Evolutionary conservation across 2,888 invertebrate species (phyloP).

Genomic region (Trachelus iudaicus): DNA sequence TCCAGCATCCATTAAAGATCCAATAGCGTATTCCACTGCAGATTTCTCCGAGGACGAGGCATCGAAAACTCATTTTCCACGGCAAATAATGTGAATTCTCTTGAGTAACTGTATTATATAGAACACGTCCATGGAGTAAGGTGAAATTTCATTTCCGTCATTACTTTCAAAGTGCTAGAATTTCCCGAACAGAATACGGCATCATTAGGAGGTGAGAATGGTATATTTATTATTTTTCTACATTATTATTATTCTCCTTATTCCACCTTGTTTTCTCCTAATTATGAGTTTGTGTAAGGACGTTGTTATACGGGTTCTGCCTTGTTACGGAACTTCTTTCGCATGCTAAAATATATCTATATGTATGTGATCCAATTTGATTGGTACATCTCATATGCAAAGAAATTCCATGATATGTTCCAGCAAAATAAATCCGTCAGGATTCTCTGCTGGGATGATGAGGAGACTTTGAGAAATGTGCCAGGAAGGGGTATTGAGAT

Average conservation of each 20-base stretch:
- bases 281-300: background rate
- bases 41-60: conserved; percentile 33
- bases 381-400: background rate
- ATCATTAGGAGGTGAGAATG: too few relatives aligned
- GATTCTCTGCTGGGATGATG: background rate
- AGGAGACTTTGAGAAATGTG: background rate
- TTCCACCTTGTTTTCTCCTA: background rate
- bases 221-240: too few relatives aligned
- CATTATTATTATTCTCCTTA: too few relatives aligned
- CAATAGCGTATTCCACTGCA: conserved; percentile 10
- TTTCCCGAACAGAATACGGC: background rate
- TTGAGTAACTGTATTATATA: background rate
- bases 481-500: conserved; percentile 18
- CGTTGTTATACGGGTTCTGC: background rate
- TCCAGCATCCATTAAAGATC: background rate
- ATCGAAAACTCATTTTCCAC: conserved; percentile 35
- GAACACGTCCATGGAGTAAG: background rate
- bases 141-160: background rate
- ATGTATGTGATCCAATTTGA: background rate
- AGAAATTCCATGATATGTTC: background rate
- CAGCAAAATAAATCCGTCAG: background rate
- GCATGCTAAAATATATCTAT: too few relatives aligned
- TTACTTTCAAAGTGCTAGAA: background rate
- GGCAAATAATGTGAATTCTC: conserved; percentile 27
- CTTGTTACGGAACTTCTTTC: background rate